phyloP scores from a whole-genome alignment of 1,140 invertebrate species.

The Lithobius niger region DNA sequence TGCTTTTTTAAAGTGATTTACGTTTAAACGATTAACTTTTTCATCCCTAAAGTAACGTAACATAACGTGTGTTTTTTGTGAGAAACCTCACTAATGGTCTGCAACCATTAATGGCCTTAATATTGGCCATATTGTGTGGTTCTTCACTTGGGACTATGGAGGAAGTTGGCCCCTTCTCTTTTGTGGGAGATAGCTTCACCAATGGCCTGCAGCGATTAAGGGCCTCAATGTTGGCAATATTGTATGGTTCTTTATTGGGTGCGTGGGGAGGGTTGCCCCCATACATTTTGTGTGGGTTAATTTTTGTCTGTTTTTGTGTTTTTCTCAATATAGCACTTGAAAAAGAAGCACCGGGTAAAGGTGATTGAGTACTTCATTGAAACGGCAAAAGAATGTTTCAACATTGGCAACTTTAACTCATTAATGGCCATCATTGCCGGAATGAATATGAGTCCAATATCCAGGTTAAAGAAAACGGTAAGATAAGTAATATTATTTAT shows the following conservation, averaged over 20 bases:
- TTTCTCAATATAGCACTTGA: conserved; percentile 51
- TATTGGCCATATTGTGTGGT: no score
- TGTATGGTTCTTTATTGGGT: neutral
- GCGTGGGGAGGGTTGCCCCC: neutral
- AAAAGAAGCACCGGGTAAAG: conserved; percentile 81
- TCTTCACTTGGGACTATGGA: no score
- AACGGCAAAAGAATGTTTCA: conserved; percentile 88
- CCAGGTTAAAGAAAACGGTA: conserved; percentile 88
- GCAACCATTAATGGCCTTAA: no score
- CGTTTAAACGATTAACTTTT: no score
- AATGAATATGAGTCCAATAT: conserved; percentile 85
- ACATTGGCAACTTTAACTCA: conserved; percentile 96
- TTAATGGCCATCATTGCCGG: conserved; percentile 95
- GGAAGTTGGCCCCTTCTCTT: no score
- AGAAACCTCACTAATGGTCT: no score
- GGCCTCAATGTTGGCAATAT: no score
- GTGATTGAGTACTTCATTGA: conserved; percentile 94
- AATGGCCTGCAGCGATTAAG: no score
- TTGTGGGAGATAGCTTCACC: no score
- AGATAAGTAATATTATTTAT: conserved; percentile 26
- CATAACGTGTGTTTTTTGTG: no score
- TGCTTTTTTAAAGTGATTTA: no score
- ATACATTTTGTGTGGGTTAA: neutral
- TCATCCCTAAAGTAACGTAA: no score
- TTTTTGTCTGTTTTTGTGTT: conserved; percentile 6